Evolutionary conservation across 2,888 invertebrate genomes (phyloP).

Genomic region (Synanthedon andrenaeformis): DNA sequence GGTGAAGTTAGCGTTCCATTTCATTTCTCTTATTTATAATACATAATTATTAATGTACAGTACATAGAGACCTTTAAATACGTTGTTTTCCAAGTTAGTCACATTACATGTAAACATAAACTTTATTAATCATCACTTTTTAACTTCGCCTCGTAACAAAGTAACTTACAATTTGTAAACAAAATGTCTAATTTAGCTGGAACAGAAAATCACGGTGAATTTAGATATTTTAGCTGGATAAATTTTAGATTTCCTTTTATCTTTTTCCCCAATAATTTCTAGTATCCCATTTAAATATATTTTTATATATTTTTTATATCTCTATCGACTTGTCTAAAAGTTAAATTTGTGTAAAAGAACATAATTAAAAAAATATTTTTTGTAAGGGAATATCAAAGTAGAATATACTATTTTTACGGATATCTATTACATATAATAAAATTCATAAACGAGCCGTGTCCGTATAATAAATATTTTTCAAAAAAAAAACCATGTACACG

Average conservation of each 20-base stretch:
- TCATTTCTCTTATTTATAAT: neutral
- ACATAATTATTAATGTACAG: neutral
- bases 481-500: no score
- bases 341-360: neutral
- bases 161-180: slow-evolving; percentile 5
- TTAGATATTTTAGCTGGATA: slow-evolving; percentile 4
- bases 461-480: no score
- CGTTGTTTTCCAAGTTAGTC: neutral
- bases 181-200: slow-evolving; percentile 10
- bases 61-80: neutral
- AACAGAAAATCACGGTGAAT: slow-evolving; percentile 17
- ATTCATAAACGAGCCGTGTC: no score
- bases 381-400: no score
- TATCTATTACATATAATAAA: no score
- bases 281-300: no score
- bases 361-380: neutral
- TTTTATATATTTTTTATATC: neutral
- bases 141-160: neutral
- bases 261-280: no score
- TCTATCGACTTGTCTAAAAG: neutral
- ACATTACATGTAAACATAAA: neutral
- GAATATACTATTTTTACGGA: neutral
- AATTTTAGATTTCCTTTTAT: neutral
- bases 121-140: neutral
- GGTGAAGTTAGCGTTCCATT: slow-evolving; percentile 1